These are phyloP conservation scores for Pseudopipra pipra DNA, from an alignment of 2,113 vertebrate genomes.

Conservation along the genomic window DNA sequence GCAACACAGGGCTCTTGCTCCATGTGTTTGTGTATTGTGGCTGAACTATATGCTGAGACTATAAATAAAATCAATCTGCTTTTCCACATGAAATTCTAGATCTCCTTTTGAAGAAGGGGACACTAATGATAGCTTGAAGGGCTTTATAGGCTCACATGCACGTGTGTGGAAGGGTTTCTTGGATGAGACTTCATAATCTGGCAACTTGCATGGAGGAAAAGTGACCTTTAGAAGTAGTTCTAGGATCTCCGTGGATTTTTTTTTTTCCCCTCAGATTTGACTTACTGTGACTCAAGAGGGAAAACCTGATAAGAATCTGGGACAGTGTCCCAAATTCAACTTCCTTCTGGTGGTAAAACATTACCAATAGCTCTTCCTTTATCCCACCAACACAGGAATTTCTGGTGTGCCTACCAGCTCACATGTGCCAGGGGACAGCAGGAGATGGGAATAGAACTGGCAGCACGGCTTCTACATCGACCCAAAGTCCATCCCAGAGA, in stretches of 20 bases:
- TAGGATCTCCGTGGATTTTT: neutral
- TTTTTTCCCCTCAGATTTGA: neutral
- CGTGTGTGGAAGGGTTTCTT: neutral
- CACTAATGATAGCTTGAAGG: neutral
- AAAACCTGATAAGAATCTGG: neutral
- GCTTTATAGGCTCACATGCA: fast-evolving
- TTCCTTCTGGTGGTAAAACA: neutral
- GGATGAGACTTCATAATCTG: neutral
- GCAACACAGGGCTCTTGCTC: neutral
- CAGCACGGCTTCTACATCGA: neutral
- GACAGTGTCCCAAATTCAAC: neutral
- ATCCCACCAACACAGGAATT: neutral
- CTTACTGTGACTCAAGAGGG: neutral
- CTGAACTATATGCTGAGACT: neutral
- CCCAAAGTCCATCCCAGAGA: neutral
- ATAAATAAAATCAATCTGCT: neutral
- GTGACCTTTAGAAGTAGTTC: neutral
- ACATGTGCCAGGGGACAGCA: neutral
- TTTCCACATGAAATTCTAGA: neutral
- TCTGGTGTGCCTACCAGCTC: neutral
- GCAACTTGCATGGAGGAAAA: neutral
- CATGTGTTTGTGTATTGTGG: neutral
- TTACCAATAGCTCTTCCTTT: neutral
- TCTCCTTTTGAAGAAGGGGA: neutral
- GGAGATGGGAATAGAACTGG: neutral